A percentile compares a stretch with the other conserved stretches of the same genome.
phyloP scores from a whole-genome alignment of 2,113 vertebrate species.

The Oceanodroma tethys region DNA sequence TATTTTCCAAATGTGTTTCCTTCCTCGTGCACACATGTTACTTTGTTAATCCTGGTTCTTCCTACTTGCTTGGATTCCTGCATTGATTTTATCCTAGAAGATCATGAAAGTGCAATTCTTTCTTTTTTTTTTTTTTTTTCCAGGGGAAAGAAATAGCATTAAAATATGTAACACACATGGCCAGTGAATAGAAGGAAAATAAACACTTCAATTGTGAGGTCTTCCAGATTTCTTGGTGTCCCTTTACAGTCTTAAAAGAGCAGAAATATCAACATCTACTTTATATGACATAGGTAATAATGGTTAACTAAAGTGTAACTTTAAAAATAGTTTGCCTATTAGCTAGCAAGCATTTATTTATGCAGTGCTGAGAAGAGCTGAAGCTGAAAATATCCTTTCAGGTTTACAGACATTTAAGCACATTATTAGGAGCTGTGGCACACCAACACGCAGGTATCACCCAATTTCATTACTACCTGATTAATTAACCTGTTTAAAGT shows the following conservation, averaged over 20 bases:
- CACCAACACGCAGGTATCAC: slow-evolving; percentile 78
- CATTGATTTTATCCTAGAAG: neutral
- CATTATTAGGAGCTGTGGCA: slow-evolving; percentile 67
- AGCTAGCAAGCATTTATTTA: slow-evolving; percentile 64
- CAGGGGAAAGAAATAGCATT: neutral
- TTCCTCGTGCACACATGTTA: neutral
- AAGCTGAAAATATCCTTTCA: slow-evolving; percentile 59
- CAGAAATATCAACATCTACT: neutral
- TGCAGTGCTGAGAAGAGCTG: slow-evolving; percentile 49
- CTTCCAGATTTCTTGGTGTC: neutral
- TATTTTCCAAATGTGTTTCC: neutral
- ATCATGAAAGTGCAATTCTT: neutral
- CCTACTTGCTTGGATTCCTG: neutral
- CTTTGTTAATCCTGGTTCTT: neutral
- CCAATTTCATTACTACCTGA: slow-evolving; percentile 80
- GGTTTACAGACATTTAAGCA: slow-evolving; percentile 70
- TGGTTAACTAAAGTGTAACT: neutral
- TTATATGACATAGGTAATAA: neutral
- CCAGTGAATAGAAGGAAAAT: neutral
- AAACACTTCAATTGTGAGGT: neutral
- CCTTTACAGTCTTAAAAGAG: neutral
- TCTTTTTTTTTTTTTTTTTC: neutral
- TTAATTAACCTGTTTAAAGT: slow-evolving; percentile 84
- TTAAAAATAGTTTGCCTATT: slow-evolving; percentile 54
- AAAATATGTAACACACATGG: neutral